phyloP scores from a whole-genome alignment of 2,888 invertebrate genomes.

The Horisme vitalbata region DNA sequence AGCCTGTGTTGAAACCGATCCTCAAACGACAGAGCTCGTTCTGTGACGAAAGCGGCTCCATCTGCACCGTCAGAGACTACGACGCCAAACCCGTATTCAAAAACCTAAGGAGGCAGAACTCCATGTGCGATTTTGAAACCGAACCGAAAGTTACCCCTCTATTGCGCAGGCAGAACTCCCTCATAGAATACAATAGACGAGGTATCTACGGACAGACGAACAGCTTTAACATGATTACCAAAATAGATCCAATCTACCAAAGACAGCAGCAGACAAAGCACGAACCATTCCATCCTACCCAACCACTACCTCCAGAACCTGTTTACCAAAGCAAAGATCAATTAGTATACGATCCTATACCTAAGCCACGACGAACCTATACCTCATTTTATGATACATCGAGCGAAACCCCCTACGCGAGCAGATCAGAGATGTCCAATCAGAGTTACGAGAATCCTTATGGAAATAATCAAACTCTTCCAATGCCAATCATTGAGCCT shows the following conservation, averaged over 20 bases:
- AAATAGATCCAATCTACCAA: constrained; percentile 82
- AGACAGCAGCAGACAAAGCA: constrained; percentile 77
- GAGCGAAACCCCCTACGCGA: constrained; percentile 69
- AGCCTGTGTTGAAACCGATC: constrained; percentile 72
- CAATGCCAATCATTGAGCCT: constrained; percentile 69
- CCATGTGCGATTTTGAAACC: constrained; percentile 80
- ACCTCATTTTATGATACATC: constrained; percentile 75
- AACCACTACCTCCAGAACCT: constrained; percentile 79
- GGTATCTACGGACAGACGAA: constrained; percentile 73
- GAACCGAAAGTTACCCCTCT: constrained; percentile 81
- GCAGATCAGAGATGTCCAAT: constrained; percentile 68
- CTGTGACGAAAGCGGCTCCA: constrained; percentile 74
- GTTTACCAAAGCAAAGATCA: constrained; percentile 79
- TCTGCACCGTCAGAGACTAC: constrained; percentile 74
- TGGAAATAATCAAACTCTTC: constrained; percentile 64
- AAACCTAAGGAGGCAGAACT: constrained; percentile 71
- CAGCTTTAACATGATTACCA: constrained; percentile 80
- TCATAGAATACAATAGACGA: constrained; percentile 78
- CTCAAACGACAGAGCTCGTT: constrained; percentile 78
- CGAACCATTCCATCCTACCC: constrained; percentile 77
- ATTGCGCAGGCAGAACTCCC: constrained; percentile 79
- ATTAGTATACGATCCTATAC: constrained; percentile 76
- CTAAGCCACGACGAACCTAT: constrained; percentile 78
- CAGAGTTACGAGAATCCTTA: constrained; percentile 74
- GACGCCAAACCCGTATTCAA: constrained; percentile 71